These are phyloP conservation scores for Sebastes paucispinis DNA, from an alignment of 2,797 vertebrate species.

Conservation along the genomic window DNA sequence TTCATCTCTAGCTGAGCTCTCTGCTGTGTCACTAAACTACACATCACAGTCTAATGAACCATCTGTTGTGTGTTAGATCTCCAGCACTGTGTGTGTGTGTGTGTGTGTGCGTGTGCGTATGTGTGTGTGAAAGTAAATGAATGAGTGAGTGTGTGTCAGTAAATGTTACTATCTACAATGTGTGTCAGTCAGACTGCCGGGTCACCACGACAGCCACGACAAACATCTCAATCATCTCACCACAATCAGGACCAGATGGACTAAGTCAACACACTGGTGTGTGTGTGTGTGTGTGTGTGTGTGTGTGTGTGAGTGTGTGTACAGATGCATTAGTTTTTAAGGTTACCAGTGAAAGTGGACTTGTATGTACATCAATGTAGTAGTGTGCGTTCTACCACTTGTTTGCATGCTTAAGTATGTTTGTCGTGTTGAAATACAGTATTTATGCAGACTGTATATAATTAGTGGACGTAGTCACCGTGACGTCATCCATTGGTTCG, in stretches of 20 bases:
- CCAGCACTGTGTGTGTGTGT: background rate
- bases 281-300: background rate
- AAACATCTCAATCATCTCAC: slow-evolving; percentile 70
- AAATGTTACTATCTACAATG: slow-evolving; percentile 20
- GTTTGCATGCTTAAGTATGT: too few species aligned
- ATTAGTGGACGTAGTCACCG: too few species aligned
- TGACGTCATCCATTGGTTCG: too few species aligned
- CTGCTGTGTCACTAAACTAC: slow-evolving; percentile 35
- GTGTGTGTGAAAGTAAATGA: background rate
- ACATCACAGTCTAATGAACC: slow-evolving; percentile 35
- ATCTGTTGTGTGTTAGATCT: slow-evolving; percentile 13
- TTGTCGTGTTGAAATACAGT: too few species aligned
- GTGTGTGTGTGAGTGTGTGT: background rate
- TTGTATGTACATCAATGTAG: background rate
- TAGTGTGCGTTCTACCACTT: background rate
- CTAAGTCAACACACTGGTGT: slow-evolving; percentile 52
- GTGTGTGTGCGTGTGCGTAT: background rate
- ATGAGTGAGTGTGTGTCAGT: slow-evolving; percentile 15
- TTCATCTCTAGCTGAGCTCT: background rate
- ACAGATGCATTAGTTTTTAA: slow-evolving; percentile 3
- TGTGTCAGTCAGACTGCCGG: slow-evolving; percentile 29
- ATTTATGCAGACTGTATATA: too few species aligned
- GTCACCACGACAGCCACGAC: slow-evolving; percentile 54
- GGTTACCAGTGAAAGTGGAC: background rate
- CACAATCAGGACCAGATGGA: slow-evolving; percentile 69